Base-by-base conservation (phyloP, 1,140 invertebrate species). In the Propsilocerus akamusi region DNA sequence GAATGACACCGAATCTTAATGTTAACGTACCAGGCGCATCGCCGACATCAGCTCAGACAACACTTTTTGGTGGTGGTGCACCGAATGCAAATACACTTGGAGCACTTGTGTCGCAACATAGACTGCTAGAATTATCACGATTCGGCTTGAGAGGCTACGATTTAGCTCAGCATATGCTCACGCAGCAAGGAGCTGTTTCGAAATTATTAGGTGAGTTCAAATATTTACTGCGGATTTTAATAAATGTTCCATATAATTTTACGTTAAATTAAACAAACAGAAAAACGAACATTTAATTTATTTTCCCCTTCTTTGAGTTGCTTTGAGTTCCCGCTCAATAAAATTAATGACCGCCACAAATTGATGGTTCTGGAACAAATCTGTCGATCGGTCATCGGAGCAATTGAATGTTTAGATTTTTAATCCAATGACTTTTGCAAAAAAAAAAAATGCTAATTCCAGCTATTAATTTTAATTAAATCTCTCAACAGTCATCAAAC, bases 171-270 rank as follows among this genome's bases (percentile, higher is more conserved):
- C 86, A 91, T 60, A 80, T 92, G 64, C 74, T 89, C 14, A 82
- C 86, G 6, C 87, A 89, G 58, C 87, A 93, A 68, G 87, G 87
- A 53, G 88, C 88, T 60, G 88, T 93, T 54, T 87, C 83, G 54
- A 92, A 93, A 71, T 76, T 94, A 57, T 66, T 89, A 54, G 83
- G 84, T 85, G 70, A 82, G 79, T 72, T 47, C 26, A 46, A 53
- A 49, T 47, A 30, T 12, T 30, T 30, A 30, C 4, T 30, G 11
- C 14, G 28, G 11, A n/a, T n/a, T n/a, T n/a, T n/a, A n/a, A n/a
- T n/a, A n/a, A n/a, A n/a, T n/a, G n/a, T n/a, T n/a, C n/a, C n/a
- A n/a, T n/a, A n/a, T n/a, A n/a, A n/a, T n/a, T n/a, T n/a, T n/a
- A n/a, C n/a, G n/a, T n/a, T n/a, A n/a, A n/a, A n/a, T n/a, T n/a